Conservation (phyloP, 1,140 invertebrate genomes). For the Apis florea region DNA sequence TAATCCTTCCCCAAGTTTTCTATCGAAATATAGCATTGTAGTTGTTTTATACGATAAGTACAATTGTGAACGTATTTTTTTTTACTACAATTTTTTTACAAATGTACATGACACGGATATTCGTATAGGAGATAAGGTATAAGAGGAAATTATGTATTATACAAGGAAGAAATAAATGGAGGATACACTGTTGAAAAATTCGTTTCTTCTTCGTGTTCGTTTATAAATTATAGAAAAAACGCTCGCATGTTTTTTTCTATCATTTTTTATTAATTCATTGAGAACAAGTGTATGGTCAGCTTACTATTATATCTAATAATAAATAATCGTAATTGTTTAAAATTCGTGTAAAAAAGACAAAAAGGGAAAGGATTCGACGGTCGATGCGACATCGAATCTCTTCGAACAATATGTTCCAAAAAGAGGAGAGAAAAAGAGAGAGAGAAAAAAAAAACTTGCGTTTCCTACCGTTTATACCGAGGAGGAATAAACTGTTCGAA, state of each 20-base stretch:
- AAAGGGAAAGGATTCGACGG: conserved; percentile 5
- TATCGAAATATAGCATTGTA: background rate
- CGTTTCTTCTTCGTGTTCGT: background rate
- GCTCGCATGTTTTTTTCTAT: background rate
- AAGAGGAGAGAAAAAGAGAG: no score
- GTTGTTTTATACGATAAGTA: background rate
- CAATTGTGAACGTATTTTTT: background rate
- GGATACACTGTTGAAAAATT: no score
- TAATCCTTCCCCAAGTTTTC: background rate
- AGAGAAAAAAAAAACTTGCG: conserved; percentile 31
- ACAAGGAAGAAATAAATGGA: conserved; percentile 16
- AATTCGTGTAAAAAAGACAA: conserved; percentile 39
- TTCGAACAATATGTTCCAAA: conserved; percentile 40
- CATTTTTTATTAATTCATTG: conserved; percentile 47
- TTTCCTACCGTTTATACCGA: conserved; percentile 19
- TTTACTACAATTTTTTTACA: background rate
- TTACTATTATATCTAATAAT: conserved; percentile 50
- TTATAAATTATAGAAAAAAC: background rate
- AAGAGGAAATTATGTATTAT: background rate
- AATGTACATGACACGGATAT: conserved; percentile 10
- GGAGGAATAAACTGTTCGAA: background rate
- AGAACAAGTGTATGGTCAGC: conserved; percentile 49
- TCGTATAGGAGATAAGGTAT: conserved; percentile 7
- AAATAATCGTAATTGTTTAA: conserved; percentile 51
- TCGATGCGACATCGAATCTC: conserved; percentile 4